Evolutionary conservation across 1,140 invertebrate species (phyloP), one percentile per base, ranked within the genome.

Genomic region (Telenomus remus): DNA sequence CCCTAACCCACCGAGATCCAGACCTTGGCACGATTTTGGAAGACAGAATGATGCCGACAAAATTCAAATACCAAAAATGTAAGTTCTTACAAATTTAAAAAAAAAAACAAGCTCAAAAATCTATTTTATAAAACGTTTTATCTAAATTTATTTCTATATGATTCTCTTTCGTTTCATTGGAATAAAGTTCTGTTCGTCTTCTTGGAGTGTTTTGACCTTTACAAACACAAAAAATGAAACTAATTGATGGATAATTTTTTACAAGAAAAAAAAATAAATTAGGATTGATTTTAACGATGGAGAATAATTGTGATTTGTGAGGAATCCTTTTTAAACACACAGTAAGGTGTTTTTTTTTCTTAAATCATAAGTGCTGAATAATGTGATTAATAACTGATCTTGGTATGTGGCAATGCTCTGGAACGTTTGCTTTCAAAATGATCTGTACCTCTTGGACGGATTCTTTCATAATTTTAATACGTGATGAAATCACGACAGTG

Each of bases 51-150:
- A 97, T 86, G 94, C 95, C 54, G 96, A 97, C 87, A 97, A 97
- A 91, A 96, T 98, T 79, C 95, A 97, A 90, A 98, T 98, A 91
- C 95, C 96, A 86, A 98, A 98, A 95, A 90, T 97, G 96, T 98
- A 90, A 96, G 96, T 95, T 59, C 55, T 53, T 56, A 34, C 33
- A n/a, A n/a, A n/a, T n/a, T n/a, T n/a, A n/a, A n/a, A n/a, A n/a
- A n/a, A n/a, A n/a, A n/a, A n/a, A n/a, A n/a, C n/a, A n/a, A n/a
- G n/a, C n/a, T n/a, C n/a, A n/a, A n/a, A n/a, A n/a, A n/a, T n/a
- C n/a, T n/a, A n/a, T n/a, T n/a, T n/a, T n/a, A n/a, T n/a, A n/a
- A n/a, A n/a, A n/a, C n/a, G n/a, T n/a, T n/a, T n/a, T n/a, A n/a
- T n/a, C n/a, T n/a, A n/a, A n/a, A n/a, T n/a, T n/a, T n/a, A n/a